phyloP scores from a whole-genome alignment of 2,797 vertebrate genomes.

The Nothura maculosa region DNA sequence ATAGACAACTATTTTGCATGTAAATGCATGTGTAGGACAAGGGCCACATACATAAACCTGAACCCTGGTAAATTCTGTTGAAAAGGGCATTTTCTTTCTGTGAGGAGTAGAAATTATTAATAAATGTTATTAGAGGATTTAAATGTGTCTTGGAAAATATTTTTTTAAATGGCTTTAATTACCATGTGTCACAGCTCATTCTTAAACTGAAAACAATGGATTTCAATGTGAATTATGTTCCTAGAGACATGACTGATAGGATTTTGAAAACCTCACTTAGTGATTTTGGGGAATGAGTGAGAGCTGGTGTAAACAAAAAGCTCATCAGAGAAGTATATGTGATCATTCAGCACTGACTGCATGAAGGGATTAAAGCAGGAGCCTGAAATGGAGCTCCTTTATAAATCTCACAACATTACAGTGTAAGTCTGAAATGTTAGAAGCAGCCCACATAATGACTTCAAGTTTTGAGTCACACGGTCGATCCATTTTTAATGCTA shows the following conservation, averaged over 20 bases:
- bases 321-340: not conserved
- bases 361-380: slow-evolving; percentile 19
- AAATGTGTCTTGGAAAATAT: not conserved
- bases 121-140: not conserved
- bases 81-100: not conserved
- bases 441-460: slow-evolving; percentile 36
- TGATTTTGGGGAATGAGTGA: slow-evolving; percentile 36
- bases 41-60: not conserved
- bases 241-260: slow-evolving; percentile 11
- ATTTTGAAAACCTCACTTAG: slow-evolving; percentile 9
- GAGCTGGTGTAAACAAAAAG: not conserved
- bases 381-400: not conserved
- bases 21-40: fast-evolving
- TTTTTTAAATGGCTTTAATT: not conserved
- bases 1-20: not conserved
- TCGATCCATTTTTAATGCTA: slow-evolving; percentile 48
- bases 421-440: slow-evolving; percentile 17
- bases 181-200: not conserved
- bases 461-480: slow-evolving; percentile 10
- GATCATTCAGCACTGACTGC: not conserved
- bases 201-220: slow-evolving; percentile 20
- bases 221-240: not conserved
- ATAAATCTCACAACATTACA: slow-evolving; percentile 34
- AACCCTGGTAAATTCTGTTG: not conserved
- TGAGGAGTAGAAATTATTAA: not conserved